Evolutionary conservation across 2,113 vertebrate genomes (phyloP).

Genomic region (Dipodomys stephensi): DNA sequence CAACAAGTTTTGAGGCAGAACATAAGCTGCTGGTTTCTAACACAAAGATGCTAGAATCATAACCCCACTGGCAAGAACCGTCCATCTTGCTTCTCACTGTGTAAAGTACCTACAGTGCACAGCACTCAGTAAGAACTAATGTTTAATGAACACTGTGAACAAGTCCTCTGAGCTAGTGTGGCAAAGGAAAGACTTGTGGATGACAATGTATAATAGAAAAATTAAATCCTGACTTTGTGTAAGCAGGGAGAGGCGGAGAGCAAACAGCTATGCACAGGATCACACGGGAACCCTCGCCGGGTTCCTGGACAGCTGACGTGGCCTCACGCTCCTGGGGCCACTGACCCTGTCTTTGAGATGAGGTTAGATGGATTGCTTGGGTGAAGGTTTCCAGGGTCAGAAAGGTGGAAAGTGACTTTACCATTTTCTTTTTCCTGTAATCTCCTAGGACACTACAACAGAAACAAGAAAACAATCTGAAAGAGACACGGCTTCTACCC

Average conservation of each 20-base stretch:
- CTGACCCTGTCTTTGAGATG: background rate
- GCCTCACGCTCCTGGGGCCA: background rate
- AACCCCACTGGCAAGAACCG: background rate
- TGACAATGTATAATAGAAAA: background rate
- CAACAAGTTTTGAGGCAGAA: constrained; percentile 25
- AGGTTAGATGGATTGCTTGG: background rate
- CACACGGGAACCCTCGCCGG: background rate
- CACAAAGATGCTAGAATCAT: background rate
- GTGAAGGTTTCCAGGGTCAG: background rate
- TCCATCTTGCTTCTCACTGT: background rate
- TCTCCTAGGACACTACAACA: constrained; percentile 49
- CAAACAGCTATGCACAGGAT: background rate
- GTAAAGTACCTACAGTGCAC: background rate
- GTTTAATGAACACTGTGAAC: background rate
- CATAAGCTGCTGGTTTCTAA: background rate
- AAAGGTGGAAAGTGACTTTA: background rate
- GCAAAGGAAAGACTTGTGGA: background rate
- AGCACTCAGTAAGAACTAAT: background rate
- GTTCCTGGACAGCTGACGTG: background rate
- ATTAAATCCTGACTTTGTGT: constrained; percentile 27
- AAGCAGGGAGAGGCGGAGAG: background rate
- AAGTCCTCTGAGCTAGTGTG: background rate
- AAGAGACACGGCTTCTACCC: constrained; percentile 26
- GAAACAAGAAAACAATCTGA: constrained; percentile 60
- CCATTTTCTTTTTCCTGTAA: constrained; percentile 3